Evolutionary conservation across 2,113 vertebrate genomes (phyloP), one percentile per base, ranked within the genome.

Genomic region (Morphnarchus princeps): DNA sequence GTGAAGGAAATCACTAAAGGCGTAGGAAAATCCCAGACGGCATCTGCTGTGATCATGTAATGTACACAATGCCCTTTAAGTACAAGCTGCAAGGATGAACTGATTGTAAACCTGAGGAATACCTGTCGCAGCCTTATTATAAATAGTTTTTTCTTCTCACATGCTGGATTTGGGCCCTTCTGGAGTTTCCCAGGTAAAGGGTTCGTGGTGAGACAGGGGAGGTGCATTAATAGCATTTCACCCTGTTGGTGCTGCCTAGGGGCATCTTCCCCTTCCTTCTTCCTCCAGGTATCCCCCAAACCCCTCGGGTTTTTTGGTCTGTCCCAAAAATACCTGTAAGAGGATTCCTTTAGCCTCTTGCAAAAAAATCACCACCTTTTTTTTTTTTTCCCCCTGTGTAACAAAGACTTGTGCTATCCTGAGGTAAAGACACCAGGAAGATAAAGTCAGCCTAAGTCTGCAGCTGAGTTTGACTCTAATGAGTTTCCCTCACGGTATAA

Each of bases 391-490:
- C 0, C 5, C 13, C 22, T 5, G 2, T 25, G 21, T 70, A 26
- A 59, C 36, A 91, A 89, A 87, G 66, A 28, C 31, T 76, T 89
- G 26, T 62, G 43, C 54, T 73, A 29, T 73, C 65, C 28, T 49
- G 74, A 82, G 54, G 78, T 43, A 67, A 82, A 74, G 90, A 57
- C 54, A 92, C 62, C 43, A 34, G 83, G 80, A 89, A 89, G 78
- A 82, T 70, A 66, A 85, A 94, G 81, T 42, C 84, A 85, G 58
- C 47, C 58, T 43, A 52, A 65, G 36, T 38, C 66, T 82, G 61
- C 47, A 79, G 81, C 73, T 90, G 81, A 95, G 91, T 62, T 65
- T 76, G 78, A 36, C 74, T 91, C 43, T 78, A 80, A 57, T 65
- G 87, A 85, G 84, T 86, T 96, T 82, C 66, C 36, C 81, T 52